These are phyloP conservation scores for Ecdyonurus torrentis DNA, from an alignment of 2,888 invertebrate genomes.

Conservation along the genomic window DNA sequence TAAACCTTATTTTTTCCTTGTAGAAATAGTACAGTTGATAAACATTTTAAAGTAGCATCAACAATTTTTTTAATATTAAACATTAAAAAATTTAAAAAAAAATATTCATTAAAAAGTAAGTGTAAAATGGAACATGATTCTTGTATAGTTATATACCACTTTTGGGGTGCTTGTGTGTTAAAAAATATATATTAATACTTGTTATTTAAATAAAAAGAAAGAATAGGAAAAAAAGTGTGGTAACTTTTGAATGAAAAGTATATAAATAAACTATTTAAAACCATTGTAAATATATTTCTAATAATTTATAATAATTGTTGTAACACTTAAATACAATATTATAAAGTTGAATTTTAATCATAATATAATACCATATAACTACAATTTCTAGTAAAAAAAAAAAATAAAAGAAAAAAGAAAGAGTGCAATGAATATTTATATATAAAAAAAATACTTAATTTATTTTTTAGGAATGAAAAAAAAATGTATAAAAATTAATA, in stretches of 20 bases:
- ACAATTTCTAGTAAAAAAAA: background rate
- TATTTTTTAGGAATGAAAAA: background rate
- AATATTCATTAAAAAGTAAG: background rate
- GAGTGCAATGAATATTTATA: background rate
- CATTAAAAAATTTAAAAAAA: too few species aligned
- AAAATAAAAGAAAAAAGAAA: too few species aligned
- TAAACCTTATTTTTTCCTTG: too few species aligned
- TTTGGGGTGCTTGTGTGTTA: background rate
- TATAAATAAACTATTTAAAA: background rate
- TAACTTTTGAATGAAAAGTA: background rate
- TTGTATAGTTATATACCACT: background rate
- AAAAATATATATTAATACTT: background rate
- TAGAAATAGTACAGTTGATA: too few species aligned
- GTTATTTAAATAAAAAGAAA: background rate
- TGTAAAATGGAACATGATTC: too few species aligned
- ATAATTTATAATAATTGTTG: background rate
- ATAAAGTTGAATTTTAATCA: background rate
- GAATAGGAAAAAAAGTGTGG: background rate
- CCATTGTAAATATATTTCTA: background rate
- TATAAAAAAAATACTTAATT: background rate
- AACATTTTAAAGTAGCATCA: too few species aligned
- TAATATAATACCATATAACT: too few species aligned
- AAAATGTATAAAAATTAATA: background rate
- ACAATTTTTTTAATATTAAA: too few species aligned
- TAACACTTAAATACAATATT: background rate